These are phyloP conservation scores for Eueides isabella DNA, from an alignment of 1,140 invertebrate genomes.

Conservation along the genomic window DNA sequence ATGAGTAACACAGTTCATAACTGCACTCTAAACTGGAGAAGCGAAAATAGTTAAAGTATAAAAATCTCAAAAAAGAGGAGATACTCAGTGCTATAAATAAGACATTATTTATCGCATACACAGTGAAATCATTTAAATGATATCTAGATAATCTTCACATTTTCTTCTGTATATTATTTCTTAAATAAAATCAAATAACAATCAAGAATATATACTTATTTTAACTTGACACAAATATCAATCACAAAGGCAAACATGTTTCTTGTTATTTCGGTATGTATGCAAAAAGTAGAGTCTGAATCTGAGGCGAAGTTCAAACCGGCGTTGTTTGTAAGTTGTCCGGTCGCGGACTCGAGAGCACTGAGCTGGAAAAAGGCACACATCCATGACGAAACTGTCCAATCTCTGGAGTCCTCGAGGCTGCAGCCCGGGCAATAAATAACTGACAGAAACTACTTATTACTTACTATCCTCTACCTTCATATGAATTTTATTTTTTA, in stretches of 20 bases:
- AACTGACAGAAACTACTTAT: not conserved
- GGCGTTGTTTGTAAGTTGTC: conserved; percentile 11
- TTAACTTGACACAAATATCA: not conserved
- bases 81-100: too few species aligned
- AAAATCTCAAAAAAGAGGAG: too few species aligned
- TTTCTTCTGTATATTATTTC: too few species aligned
- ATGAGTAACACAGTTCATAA: too few species aligned
- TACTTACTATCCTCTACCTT: not conserved
- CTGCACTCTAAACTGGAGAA: too few species aligned
- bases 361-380: conserved; percentile 4
- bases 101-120: too few species aligned
- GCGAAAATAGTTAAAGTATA: too few species aligned
- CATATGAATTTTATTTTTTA: not conserved
- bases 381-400: not conserved
- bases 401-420: not conserved
- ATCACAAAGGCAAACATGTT: not conserved
- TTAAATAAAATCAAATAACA: too few species aligned
- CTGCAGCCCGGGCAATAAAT: conserved; percentile 2
- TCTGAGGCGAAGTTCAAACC: not conserved
- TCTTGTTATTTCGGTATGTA: not conserved
- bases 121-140: too few species aligned
- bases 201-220: too few species aligned
- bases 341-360: conserved; percentile 3
- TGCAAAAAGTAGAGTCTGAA: not conserved
- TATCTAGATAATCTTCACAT: too few species aligned